These are phyloP conservation scores for Miltochrista miniata DNA, from an alignment of 2,888 invertebrate species.

Conservation along the genomic window DNA sequence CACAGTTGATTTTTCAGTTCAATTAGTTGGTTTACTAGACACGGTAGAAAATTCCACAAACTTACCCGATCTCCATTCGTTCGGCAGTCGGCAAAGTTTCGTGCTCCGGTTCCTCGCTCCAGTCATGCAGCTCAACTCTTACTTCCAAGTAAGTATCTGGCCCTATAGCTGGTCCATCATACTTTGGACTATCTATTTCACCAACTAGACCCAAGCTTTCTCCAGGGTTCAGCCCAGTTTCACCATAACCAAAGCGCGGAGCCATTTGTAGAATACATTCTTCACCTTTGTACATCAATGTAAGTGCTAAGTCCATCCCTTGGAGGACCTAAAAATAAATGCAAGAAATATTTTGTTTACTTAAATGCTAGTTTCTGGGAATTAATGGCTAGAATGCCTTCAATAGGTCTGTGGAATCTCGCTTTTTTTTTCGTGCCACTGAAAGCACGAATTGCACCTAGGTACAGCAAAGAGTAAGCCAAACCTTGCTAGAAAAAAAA, in stretches of 20 bases:
- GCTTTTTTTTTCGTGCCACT: too few species aligned
- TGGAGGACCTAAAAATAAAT: conserved; percentile 80
- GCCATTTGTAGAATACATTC: conserved; percentile 88
- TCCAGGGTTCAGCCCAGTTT: conserved; percentile 85
- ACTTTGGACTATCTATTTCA: conserved; percentile 55
- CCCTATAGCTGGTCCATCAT: conserved; percentile 84
- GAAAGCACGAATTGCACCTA: too few species aligned
- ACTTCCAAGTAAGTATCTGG: conserved; percentile 87
- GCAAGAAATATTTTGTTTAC: too few species aligned
- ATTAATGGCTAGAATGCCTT: too few species aligned
- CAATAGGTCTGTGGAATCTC: too few species aligned
- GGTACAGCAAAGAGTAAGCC: too few species aligned
- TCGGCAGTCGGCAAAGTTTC: conserved; percentile 86
- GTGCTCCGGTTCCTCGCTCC: conserved; percentile 86
- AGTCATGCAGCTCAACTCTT: conserved; percentile 87
- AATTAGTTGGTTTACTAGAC: too few species aligned
- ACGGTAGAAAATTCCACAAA: not conserved
- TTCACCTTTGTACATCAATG: conserved; percentile 94
- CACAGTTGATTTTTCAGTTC: too few species aligned
- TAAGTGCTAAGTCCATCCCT: conserved; percentile 93
- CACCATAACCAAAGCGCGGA: conserved; percentile 93
- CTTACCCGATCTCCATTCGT: conserved; percentile 90
- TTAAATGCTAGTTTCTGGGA: too few species aligned
- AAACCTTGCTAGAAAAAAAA: too few species aligned
- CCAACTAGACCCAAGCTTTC: conserved; percentile 71